A percentile compares a stretch with the other conserved stretches of the same genome.
Evolutionary conservation across 2,888 invertebrate genomes (phyloP).

Genomic region (Temnothorax ravouxi): DNA sequence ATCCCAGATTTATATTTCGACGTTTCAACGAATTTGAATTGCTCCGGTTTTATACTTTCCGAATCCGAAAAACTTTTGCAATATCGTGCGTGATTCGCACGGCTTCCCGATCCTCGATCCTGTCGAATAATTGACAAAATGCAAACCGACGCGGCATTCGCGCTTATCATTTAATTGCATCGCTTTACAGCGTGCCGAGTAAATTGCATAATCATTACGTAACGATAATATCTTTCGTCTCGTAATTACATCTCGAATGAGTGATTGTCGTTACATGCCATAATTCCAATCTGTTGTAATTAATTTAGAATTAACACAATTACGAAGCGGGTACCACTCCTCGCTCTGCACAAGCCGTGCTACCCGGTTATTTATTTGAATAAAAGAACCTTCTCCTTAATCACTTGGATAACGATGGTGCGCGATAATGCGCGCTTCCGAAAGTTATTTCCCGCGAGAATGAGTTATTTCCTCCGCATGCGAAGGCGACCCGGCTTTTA

Average conservation of each 20-base stretch:
- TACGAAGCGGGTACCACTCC: not conserved
- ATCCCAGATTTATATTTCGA: slow-evolving; percentile 38
- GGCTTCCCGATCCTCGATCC: not conserved
- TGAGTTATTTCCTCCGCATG: not conserved
- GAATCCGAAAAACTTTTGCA: not conserved
- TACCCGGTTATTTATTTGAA: not conserved
- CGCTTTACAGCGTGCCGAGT: slow-evolving; percentile 4
- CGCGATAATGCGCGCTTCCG: not conserved
- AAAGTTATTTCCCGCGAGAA: slow-evolving; percentile 8
- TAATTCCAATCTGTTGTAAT: not conserved
- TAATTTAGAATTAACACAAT: slow-evolving; percentile 19
- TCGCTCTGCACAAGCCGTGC: not conserved
- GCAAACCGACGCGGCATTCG: not conserved
- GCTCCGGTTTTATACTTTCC: slow-evolving; percentile 18
- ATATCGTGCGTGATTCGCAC: slow-evolving; percentile 1
- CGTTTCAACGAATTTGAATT: slow-evolving; percentile 8
- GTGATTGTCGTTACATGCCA: not conserved
- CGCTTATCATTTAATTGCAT: slow-evolving; percentile 28
- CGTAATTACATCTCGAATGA: slow-evolving; percentile 15
- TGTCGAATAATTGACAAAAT: not conserved
- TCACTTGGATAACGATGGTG: not conserved
- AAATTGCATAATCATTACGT: slow-evolving; percentile 37
- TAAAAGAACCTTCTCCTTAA: not conserved
- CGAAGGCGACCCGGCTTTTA: slow-evolving; percentile 35
- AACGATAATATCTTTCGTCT: slow-evolving; percentile 17